Percentiles rank a stretch among this genome's conserved stretches.
Evolutionary conservation across 2,888 invertebrate genomes (phyloP).

Genomic region (Mycalesis mineus): DNA sequence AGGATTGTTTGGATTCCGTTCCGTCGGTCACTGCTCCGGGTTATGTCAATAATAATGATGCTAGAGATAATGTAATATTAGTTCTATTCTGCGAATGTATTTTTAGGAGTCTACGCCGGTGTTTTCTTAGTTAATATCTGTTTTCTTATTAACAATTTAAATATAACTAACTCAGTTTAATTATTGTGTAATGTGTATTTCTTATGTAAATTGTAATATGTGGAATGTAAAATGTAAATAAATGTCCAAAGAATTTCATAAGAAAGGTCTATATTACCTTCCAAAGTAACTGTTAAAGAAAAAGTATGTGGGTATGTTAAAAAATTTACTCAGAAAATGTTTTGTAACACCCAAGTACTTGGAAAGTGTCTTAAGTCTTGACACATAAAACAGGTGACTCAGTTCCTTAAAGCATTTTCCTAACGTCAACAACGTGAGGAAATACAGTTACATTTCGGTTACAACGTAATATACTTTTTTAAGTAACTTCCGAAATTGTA

Average conservation of each 20-base stretch:
- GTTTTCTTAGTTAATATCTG: neutral
- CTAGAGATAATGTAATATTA: conserved; percentile 23
- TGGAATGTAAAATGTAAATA: too few relatives aligned
- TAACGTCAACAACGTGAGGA: conserved; percentile 15
- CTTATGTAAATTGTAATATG: too few relatives aligned
- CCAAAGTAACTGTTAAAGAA: too few relatives aligned
- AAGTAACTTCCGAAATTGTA: too few relatives aligned
- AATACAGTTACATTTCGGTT: neutral
- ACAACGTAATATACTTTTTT: too few relatives aligned
- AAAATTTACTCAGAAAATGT: conserved; percentile 6
- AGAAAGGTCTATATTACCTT: too few relatives aligned
- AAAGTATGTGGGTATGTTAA: too few relatives aligned
- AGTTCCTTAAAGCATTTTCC: conserved; percentile 9
- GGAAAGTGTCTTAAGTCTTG: conserved; percentile 17
- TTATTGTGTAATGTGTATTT: too few relatives aligned
- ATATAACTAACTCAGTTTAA: too few relatives aligned
- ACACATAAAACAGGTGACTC: conserved; percentile 9
- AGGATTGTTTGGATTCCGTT: conserved; percentile 52
- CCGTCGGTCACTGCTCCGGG: conserved; percentile 46
- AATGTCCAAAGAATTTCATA: too few relatives aligned
- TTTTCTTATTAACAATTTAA: too few relatives aligned
- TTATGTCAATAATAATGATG: conserved; percentile 31
- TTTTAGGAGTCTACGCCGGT: neutral
- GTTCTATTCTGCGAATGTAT: conserved; percentile 1
- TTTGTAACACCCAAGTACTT: conserved; percentile 19